phyloP scores from a whole-genome alignment of 2,888 invertebrate genomes.

The Bunonema sp. region DNA sequence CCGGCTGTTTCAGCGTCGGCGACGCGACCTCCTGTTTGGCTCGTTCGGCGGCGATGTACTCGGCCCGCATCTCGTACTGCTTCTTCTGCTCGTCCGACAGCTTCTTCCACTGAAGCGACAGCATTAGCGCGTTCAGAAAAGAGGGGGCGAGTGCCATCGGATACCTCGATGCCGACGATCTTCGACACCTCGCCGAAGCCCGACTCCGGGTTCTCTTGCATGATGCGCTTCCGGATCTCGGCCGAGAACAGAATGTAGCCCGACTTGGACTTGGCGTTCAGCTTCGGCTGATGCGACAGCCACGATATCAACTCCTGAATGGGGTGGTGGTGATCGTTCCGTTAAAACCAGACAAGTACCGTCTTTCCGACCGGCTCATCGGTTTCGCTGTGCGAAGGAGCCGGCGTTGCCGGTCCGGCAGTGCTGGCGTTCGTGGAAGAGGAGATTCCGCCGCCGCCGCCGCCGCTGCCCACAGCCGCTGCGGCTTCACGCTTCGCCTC shows the following conservation, averaged over 20 bases:
- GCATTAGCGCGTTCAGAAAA: too few species aligned
- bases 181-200: conserved; percentile 73
- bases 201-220: conserved; percentile 79
- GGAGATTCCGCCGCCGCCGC: too few species aligned
- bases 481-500: too few species aligned
- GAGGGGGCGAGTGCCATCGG: conserved; percentile 1
- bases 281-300: conserved; percentile 34
- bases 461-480: too few species aligned
- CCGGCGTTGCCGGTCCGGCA: too few species aligned
- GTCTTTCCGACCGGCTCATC: too few species aligned
- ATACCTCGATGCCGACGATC: conserved; percentile 60
- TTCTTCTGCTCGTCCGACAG: conserved; percentile 72
- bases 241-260: conserved; percentile 95
- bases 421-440: too few species aligned
- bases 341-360: too few species aligned
- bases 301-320: conserved; percentile 13
- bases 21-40: conserved; percentile 30
- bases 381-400: too few species aligned
- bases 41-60: conserved; percentile 58
- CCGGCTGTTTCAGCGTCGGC: conserved; percentile 1
- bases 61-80: conserved; percentile 81
- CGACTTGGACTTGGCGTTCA: conserved; percentile 51
- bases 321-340: too few species aligned
- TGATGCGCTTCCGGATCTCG: conserved; percentile 78
- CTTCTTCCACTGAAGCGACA: conserved; percentile 84